Base-by-base conservation (phyloP, 2,797 vertebrate species). In the Tokudaia tokunoshimensis region DNA sequence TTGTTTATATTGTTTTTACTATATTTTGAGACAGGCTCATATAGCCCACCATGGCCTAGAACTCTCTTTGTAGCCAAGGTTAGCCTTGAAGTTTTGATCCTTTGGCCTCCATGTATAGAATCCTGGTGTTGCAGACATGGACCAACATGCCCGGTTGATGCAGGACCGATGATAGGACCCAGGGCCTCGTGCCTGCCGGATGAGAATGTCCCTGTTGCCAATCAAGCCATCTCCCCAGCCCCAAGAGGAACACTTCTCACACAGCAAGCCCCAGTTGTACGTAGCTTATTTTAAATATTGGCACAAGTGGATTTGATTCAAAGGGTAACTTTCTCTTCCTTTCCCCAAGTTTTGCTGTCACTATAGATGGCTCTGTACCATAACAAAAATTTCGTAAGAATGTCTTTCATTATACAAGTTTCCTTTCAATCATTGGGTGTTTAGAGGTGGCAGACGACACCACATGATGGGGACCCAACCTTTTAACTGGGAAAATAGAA, bases 351-450 rank as follows among this genome's bases (percentile, higher is more conserved):
- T 96, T 96, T 90, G 41, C 74, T 89, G 52, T 94, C 50, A 88
- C 74, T 52, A 80, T 88, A 76, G 57, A 88, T 94, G 52, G 41
- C 74, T 93, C 75, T 88, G 81, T 92, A 96, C 83, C 50, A 74
- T 50, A 80, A 92, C 80, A 94, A 84, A 94, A 79, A 50, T 91
- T 65, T 52, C 92, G 31, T 86, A 86, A 89, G 47, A 92, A 92
- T 26, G 65, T 67, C 59, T 95, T 84, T 95, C n/a, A 17, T 79
- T 91, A 65, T 84, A 84, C 29, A 74, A 31, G 8, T 86, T 93
- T 95, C 87, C 81, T 95, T 91, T 84, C 94, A 97, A 87, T 89
- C 87, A 89, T n/a, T 91, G 72, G 17, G 22, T 12, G 34, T 19
- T 0, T 4, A 57, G 20, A 13, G 11, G 20, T 12, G 8, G 11